Percentiles rank a stretch among this genome's conserved stretches.
These are phyloP conservation scores for Andrena bucephala DNA, from an alignment of 2,888 invertebrate species.

Conservation along the genomic window DNA sequence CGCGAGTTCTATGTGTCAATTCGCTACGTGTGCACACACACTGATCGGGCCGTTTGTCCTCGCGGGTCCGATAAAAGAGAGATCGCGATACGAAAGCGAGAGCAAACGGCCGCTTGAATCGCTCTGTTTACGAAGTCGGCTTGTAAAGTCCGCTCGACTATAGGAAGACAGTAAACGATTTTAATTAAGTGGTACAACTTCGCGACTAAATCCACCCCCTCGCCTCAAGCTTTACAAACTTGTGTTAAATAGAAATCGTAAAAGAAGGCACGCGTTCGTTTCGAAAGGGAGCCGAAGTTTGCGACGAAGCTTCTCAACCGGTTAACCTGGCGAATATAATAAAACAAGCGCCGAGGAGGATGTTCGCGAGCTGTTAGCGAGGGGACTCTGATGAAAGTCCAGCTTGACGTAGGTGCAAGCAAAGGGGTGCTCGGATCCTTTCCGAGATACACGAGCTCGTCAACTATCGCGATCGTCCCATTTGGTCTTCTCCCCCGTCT, in stretches of 20 bases:
- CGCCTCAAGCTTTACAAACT: background rate
- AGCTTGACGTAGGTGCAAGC: background rate
- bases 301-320: constrained; percentile 6
- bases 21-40: constrained; percentile 5
- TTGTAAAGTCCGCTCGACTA: background rate
- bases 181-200: constrained; percentile 16
- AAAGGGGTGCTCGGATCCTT: background rate
- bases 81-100: constrained; percentile 39
- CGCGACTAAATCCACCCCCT: background rate
- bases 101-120: constrained; percentile 1
- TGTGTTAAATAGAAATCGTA: constrained; percentile 37
- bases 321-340: constrained; percentile 32
- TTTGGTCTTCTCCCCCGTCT: constrained; percentile 28
- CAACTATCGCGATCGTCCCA: constrained; percentile 53
- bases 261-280: background rate
- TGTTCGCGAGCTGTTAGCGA: constrained; percentile 3
- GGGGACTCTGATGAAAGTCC: constrained; percentile 16
- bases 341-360: background rate
- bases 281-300: background rate
- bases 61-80: constrained; percentile 54
- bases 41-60: constrained; percentile 3
- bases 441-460: constrained; percentile 48
- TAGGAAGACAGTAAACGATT: background rate
- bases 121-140: background rate
- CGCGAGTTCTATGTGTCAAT: constrained; percentile 33